These are phyloP conservation scores for Pachypsylla venusta DNA, from an alignment of 1,140 invertebrate species.

Conservation along the genomic window DNA sequence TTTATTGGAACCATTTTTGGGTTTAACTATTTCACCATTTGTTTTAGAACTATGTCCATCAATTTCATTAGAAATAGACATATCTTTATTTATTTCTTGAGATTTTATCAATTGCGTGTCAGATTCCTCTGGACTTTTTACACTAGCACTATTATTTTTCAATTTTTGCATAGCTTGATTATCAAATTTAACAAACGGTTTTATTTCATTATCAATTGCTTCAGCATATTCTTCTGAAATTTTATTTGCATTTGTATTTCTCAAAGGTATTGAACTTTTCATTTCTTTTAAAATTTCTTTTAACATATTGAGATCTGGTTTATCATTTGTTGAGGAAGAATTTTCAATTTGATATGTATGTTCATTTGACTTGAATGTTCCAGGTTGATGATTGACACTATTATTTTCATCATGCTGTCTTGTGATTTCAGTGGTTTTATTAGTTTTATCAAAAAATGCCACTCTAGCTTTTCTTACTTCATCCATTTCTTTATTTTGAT, in stretches of 20 bases:
- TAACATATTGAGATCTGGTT: constrained; percentile 28
- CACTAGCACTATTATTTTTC: constrained; percentile 5
- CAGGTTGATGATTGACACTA: constrained; percentile 6
- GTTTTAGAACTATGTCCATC: too few relatives aligned
- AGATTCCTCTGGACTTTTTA: too few relatives aligned
- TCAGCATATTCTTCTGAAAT: constrained; percentile 5
- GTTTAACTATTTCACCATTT: too few relatives aligned
- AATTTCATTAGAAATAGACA: too few relatives aligned
- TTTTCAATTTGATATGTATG: not conserved
- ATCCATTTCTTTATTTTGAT: constrained; percentile 23
- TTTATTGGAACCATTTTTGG: too few relatives aligned
- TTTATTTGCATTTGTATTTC: constrained; percentile 28
- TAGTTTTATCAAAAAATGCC: constrained; percentile 27
- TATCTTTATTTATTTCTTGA: too few relatives aligned
- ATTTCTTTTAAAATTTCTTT: constrained; percentile 48
- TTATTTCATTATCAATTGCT: not conserved
- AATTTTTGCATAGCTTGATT: constrained; percentile 13
- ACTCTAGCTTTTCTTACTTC: constrained; percentile 30
- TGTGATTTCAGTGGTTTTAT: constrained; percentile 8
- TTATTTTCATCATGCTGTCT: constrained; percentile 17
- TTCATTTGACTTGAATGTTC: not conserved
- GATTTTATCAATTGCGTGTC: too few relatives aligned
- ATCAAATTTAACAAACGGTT: constrained; percentile 3
- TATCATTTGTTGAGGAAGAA: not conserved
- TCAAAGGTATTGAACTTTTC: constrained; percentile 47